Evolutionary conservation across 92 coral and sea anemone genomes (phyloP).

Genomic region (Pocillopora grandis): DNA sequence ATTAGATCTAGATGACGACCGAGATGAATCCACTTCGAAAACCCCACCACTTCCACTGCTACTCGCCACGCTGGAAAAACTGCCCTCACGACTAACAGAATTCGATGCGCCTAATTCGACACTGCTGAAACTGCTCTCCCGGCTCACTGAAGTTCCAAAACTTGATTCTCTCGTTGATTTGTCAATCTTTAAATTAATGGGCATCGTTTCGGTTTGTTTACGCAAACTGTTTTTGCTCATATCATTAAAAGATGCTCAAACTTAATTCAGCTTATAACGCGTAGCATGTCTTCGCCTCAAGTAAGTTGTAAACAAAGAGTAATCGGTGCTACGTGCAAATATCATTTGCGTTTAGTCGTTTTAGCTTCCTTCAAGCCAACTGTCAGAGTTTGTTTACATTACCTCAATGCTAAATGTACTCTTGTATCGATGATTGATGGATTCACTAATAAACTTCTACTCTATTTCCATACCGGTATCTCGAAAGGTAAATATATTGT

Average conservation of each 20-base stretch:
- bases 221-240: constrained; percentile 15
- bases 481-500: constrained; percentile 7
- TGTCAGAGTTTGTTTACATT: constrained; percentile 21
- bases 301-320: constrained; percentile 15
- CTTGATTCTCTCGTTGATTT: neutral
- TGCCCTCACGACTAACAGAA: constrained; percentile 80
- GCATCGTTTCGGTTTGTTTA: constrained; percentile 28
- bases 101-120: constrained; percentile 57
- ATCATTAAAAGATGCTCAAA: constrained; percentile 20
- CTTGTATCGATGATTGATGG: constrained; percentile 36
- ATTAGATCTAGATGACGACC: constrained; percentile 48
- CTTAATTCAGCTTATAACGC: constrained; percentile 13
- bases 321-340: constrained; percentile 30
- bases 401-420: constrained; percentile 26
- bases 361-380: constrained; percentile 1
- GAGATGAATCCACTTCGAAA: constrained; percentile 29
- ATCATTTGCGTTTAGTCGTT: neutral
- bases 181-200: constrained; percentile 11
- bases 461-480: neutral
- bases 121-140: constrained; percentile 75
- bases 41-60: constrained; percentile 31
- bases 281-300: constrained; percentile 8
- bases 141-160: constrained; percentile 31
- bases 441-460: neutral
- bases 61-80: constrained; percentile 81